Conservation (phyloP, 1,140 invertebrate genomes). For the Ips typographus region DNA sequence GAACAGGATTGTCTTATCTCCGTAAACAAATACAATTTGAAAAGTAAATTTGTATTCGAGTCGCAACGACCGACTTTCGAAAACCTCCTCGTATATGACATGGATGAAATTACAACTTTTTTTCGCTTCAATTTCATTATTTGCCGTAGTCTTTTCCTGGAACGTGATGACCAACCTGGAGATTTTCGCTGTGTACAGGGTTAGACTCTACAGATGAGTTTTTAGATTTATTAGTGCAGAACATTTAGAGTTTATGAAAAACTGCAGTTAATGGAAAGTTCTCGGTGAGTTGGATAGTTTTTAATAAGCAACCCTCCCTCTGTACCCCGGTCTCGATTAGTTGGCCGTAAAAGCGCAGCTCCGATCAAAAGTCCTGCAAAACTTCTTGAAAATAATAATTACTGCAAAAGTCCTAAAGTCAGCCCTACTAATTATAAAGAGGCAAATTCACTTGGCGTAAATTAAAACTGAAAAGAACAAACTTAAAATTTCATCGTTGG, state of each 20-base stretch:
- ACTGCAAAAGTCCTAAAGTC: not conserved
- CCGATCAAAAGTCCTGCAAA: too few species aligned
- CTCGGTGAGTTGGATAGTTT: too few species aligned
- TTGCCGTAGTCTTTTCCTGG: slow-evolving; percentile 8
- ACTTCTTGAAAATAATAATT: too few species aligned
- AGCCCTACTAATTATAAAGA: not conserved
- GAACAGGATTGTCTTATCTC: slow-evolving; percentile 14
- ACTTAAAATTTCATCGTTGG: slow-evolving; percentile 18
- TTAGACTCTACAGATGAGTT: too few species aligned
- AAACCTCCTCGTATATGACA: slow-evolving; percentile 17
- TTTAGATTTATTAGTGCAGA: too few species aligned
- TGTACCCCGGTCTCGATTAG: too few species aligned
- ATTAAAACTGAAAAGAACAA: slow-evolving; percentile 16
- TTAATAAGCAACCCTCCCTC: too few species aligned
- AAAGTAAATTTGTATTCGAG: slow-evolving; percentile 21
- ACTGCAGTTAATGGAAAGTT: too few species aligned
- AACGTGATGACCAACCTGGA: too few species aligned
- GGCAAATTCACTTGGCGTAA: slow-evolving; percentile 10
- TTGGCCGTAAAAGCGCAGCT: too few species aligned
- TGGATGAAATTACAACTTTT: slow-evolving; percentile 29
- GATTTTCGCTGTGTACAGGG: too few species aligned
- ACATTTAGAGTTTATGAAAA: too few species aligned
- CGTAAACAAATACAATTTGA: slow-evolving; percentile 28
- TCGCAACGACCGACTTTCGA: slow-evolving; percentile 17
- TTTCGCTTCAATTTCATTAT: slow-evolving; percentile 13